Evolutionary conservation across 1,140 invertebrate genomes (phyloP).

Genomic region (Caenorhabditis latens): DNA sequence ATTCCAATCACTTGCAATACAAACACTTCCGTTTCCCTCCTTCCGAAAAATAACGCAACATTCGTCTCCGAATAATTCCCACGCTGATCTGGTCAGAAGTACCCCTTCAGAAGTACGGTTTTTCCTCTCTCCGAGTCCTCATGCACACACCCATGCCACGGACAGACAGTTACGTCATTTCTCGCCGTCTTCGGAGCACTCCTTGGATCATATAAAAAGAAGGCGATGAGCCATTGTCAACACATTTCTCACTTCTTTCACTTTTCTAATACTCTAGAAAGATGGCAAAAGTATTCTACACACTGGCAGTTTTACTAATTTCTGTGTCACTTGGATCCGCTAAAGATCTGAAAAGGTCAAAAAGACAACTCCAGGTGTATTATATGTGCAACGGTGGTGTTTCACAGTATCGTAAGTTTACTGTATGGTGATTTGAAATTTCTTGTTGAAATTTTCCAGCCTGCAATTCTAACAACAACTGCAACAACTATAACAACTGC

Average conservation of each 20-base stretch:
- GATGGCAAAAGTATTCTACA: constrained; percentile 27
- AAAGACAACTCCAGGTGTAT: constrained; percentile 24
- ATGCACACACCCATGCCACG: constrained; percentile 52
- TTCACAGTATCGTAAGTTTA: constrained; percentile 30
- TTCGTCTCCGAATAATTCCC: neutral
- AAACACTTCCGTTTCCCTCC: neutral
- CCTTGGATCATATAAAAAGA: constrained; percentile 13
- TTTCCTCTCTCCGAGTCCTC: neutral
- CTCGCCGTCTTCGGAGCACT: constrained; percentile 13
- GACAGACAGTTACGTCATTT: constrained; percentile 3
- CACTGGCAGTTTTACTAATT: neutral
- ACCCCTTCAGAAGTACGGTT: neutral
- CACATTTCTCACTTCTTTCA: constrained; percentile 10
- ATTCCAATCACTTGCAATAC: too few species aligned
- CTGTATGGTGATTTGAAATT: too few species aligned
- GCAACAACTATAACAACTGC: constrained; percentile 37
- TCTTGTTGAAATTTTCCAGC: neutral
- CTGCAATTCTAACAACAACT: constrained; percentile 46
- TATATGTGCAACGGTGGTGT: constrained; percentile 47
- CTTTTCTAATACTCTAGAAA: neutral
- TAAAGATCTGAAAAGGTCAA: constrained; percentile 36
- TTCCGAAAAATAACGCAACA: constrained; percentile 30
- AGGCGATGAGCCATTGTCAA: neutral
- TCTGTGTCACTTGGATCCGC: neutral
- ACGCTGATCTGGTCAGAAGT: constrained; percentile 53